Evolutionary conservation across 2,888 invertebrate species (phyloP).

Genomic region (Caenorhabditis sp.): DNA sequence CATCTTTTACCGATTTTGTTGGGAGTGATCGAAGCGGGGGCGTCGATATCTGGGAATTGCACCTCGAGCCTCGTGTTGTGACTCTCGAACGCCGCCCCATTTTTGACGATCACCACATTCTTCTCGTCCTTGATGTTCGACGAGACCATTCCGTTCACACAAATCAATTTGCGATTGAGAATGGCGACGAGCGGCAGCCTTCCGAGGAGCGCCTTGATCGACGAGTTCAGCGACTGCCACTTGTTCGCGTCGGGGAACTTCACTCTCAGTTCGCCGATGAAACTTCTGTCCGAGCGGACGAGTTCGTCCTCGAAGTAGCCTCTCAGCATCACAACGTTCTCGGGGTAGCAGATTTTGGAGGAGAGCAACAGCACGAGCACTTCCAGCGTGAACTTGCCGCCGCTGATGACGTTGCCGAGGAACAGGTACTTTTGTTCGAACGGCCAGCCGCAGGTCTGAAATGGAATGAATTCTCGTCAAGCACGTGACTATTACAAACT

Average conservation of each 20-base stretch:
- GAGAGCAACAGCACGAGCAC: constrained; percentile 33
- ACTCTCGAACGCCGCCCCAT: constrained; percentile 21
- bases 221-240: constrained; percentile 24
- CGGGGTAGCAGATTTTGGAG: constrained; percentile 40
- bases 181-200: constrained; percentile 35
- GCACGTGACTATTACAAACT: not conserved
- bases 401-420: constrained; percentile 64
- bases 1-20: constrained; percentile 26
- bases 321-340: constrained; percentile 41
- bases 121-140: constrained; percentile 46
- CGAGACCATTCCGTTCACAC: constrained; percentile 44
- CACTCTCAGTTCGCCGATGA: constrained; percentile 51
- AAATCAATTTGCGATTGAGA: constrained; percentile 40
- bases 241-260: constrained; percentile 32
- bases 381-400: constrained; percentile 50
- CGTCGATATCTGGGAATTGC: constrained; percentile 18
- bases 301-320: constrained; percentile 45
- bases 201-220: constrained; percentile 26
- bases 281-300: constrained; percentile 30
- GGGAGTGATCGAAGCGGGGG: constrained; percentile 13
- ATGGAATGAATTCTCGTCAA: too few relatives aligned
- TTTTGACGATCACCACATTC: constrained; percentile 30
- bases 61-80: constrained; percentile 36
- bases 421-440: constrained; percentile 66
- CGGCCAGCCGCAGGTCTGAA: constrained; percentile 65